A percentile compares a stretch with the other conserved stretches of the same genome.
Evolutionary conservation across 2,888 invertebrate species (phyloP).

Genomic region (Epistrophella euchroma): DNA sequence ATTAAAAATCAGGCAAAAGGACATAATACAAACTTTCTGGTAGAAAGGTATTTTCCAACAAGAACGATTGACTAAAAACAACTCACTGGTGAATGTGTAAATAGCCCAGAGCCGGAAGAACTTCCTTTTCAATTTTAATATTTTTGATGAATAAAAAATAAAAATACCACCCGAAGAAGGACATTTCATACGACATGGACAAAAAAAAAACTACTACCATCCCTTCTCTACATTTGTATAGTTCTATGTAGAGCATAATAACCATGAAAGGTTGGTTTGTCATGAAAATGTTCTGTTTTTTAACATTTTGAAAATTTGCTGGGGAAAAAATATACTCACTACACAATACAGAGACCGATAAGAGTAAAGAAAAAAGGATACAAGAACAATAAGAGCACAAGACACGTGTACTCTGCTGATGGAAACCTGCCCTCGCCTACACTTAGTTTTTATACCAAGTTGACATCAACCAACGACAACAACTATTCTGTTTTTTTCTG

Average conservation of each 20-base stretch:
- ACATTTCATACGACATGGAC: conserved; percentile 2
- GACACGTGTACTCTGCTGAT: conserved; percentile 47
- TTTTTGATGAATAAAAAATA: conserved; percentile 56
- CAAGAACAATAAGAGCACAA: conserved; percentile 26
- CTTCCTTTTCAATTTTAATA: conserved; percentile 47
- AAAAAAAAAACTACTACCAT: not conserved
- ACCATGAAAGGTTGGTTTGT: conserved; percentile 25
- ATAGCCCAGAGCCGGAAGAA: conserved; percentile 54
- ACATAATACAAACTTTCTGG: conserved; percentile 37
- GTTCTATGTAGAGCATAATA: not conserved
- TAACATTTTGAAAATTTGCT: conserved; percentile 28
- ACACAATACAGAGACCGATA: no score
- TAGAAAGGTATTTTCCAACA: conserved; percentile 11
- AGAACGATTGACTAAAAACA: conserved; percentile 8
- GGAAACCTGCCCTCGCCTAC: not conserved
- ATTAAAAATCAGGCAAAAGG: conserved; percentile 39
- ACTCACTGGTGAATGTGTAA: conserved; percentile 57
- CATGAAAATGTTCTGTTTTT: conserved; percentile 26
- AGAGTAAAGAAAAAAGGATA: conserved; percentile 1
- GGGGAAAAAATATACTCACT: not conserved
- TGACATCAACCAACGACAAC: no score
- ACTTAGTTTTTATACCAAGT: conserved; percentile 27
- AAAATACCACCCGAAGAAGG: conserved; percentile 10
- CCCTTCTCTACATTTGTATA: not conserved
- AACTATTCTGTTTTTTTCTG: conserved; percentile 18